These are phyloP conservation scores for Paralichthys olivaceus DNA, from an alignment of 2,113 vertebrate species.

Conservation along the genomic window DNA sequence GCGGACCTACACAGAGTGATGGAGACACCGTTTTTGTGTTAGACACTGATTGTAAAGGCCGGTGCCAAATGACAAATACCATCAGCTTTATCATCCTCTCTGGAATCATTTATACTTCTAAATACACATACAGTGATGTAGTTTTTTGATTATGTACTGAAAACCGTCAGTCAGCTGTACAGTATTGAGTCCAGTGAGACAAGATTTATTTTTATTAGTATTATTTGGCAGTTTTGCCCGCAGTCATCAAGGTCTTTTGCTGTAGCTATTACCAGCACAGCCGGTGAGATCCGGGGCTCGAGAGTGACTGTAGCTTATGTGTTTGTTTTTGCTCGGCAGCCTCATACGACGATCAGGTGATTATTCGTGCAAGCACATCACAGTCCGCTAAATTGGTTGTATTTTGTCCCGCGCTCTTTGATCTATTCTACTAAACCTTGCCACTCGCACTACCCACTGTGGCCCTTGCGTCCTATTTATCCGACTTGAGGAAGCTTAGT, in stretches of 20 bases:
- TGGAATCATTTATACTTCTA: not conserved
- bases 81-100: not conserved
- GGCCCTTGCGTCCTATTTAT: slow-evolving; percentile 1
- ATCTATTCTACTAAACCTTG: slow-evolving; percentile 40
- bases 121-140: not conserved
- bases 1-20: slow-evolving; percentile 33
- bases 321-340: slow-evolving; percentile 53
- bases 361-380: slow-evolving; percentile 43
- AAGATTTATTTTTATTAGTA: slow-evolving; percentile 11
- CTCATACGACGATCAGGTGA: slow-evolving; percentile 37
- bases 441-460: not conserved
- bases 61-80: not conserved
- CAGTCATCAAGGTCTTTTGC: slow-evolving; percentile 40
- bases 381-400: slow-evolving; percentile 47
- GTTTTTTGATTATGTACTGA: too few species aligned
- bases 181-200: slow-evolving; percentile 13
- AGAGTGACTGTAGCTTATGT: slow-evolving; percentile 50
- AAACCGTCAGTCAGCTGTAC: not conserved
- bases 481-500: slow-evolving; percentile 2
- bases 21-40: slow-evolving; percentile 4
- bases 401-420: slow-evolving; percentile 35
- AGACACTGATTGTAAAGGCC: slow-evolving; percentile 4
- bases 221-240: slow-evolving; percentile 26
- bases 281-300: slow-evolving; percentile 30
- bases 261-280: slow-evolving; percentile 34